Evolutionary conservation across 2,113 vertebrate genomes (phyloP), one percentile per base, ranked within the genome.

Genomic region (Thamnaconus septentrionalis): DNA sequence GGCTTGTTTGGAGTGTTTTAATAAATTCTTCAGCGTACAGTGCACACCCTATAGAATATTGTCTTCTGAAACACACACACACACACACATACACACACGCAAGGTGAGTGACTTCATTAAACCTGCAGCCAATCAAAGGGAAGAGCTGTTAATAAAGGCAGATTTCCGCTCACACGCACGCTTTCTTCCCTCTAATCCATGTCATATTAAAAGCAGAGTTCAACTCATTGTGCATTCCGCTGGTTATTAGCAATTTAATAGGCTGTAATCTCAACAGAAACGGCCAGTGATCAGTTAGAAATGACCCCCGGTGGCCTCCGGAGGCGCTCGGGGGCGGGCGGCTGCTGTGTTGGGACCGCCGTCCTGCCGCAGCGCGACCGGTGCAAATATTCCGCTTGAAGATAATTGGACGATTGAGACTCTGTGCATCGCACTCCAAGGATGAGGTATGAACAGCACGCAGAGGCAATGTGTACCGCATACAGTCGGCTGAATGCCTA

Each of bases 171-270:
- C 18, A 50, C 48, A 10, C 9, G 4, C 4, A 11, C 40, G 56
- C 4, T 59, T 8, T 39, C 6, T 43, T 56, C 4, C 0, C 9
- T 57, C 47, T 31, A 56, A 67, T 52, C 11, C 6, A 46, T 45
- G 56, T 55, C 41, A 52, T 10, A 41, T 52, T 55, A 10, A 31
- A 51, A 54, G 49, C n/a, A 4, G 10, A 47, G n/a, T 53, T 74
- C 6, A 62, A 5, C 45, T 46, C 52, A 56, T n/a, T 55, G 39
- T 46, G 12, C 10, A 4, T 41, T 50, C 40, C 40, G 8, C 59
- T 52, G 6, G 49, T 39, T 5, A 31, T 31, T 31, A 31, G 18
- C 18, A 31, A 1, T 31, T 31, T 31, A 31, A 31, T 31, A 31
- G 18, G 18, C 18, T 31, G 18, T 31, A 31, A 3, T 4, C 39